Percentiles rank a stretch among this genome's conserved stretches.
These are phyloP conservation scores for Syrrhaptes paradoxus DNA, from an alignment of 2,113 vertebrate species.

Conservation along the genomic window DNA sequence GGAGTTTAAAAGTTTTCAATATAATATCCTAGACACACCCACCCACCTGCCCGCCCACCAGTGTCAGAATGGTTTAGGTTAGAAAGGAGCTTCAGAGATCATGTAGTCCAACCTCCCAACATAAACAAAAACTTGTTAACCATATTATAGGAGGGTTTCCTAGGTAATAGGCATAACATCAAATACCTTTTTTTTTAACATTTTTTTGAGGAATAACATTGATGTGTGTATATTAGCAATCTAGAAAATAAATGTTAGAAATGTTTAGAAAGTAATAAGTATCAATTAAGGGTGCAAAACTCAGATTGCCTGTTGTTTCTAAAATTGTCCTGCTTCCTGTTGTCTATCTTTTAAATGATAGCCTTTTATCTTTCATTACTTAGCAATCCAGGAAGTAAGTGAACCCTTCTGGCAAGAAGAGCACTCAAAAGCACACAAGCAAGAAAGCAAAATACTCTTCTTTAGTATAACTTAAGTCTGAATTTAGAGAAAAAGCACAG, in stretches of 20 bases:
- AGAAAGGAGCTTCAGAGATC: neutral
- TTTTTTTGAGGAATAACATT: neutral
- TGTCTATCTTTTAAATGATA: neutral
- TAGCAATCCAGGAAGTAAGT: neutral
- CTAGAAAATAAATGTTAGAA: neutral
- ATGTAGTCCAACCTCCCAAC: neutral
- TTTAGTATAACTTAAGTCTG: neutral
- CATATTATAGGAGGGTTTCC: neutral
- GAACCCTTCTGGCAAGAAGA: neutral
- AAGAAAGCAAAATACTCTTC: neutral
- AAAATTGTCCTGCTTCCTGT: neutral
- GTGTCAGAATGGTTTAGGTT: neutral
- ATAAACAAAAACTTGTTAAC: neutral
- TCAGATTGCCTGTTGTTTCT: neutral
- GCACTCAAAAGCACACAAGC: neutral
- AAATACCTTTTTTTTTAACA: neutral
- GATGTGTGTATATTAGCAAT: neutral
- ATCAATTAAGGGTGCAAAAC: neutral
- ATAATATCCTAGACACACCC: neutral
- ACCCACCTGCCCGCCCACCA: neutral
- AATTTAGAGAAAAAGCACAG: neutral
- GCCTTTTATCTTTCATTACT: neutral
- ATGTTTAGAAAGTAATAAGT: neutral
- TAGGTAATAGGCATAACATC: neutral
- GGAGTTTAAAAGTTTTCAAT: neutral